Percentiles rank a stretch among this genome's conserved stretches.
Evolutionary conservation across 2,797 vertebrate species (phyloP).

Genomic region (Anguilla anguilla): DNA sequence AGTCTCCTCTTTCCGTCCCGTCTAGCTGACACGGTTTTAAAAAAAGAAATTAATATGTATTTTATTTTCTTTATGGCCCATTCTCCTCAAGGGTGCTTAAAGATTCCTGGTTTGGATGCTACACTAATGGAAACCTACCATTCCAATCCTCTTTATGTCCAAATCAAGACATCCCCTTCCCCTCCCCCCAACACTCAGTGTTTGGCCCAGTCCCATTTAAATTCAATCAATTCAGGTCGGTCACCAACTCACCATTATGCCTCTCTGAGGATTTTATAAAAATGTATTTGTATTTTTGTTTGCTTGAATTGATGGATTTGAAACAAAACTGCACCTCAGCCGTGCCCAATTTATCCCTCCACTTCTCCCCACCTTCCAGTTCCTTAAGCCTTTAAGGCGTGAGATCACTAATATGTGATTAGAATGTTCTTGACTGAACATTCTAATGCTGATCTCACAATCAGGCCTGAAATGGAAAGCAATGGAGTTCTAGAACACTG

Average conservation of each 20-base stretch:
- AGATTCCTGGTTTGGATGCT: conserved; percentile 58
- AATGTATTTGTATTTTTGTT: not conserved
- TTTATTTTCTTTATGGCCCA: conserved; percentile 56
- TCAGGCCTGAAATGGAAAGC: too few relatives aligned
- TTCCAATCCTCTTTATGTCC: not conserved
- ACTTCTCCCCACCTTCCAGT: conserved; percentile 35
- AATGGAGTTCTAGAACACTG: too few relatives aligned
- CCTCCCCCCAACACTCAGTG: too few relatives aligned
- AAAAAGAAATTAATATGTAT: conserved; percentile 35
- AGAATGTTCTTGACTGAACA: too few relatives aligned
- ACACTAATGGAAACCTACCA: not conserved
- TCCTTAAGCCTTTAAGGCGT: not conserved
- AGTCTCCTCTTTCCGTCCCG: conserved; percentile 49
- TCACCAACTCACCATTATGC: not conserved
- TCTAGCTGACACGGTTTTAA: conserved; percentile 45
- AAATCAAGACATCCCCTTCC: not conserved
- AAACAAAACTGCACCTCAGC: not conserved
- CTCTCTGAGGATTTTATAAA: not conserved
- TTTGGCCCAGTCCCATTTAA: too few relatives aligned
- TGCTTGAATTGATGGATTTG: not conserved
- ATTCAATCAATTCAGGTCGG: too few relatives aligned
- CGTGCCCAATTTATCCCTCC: not conserved
- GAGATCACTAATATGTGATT: too few relatives aligned
- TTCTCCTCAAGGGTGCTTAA: conserved; percentile 66
- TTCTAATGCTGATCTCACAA: too few relatives aligned